These are phyloP conservation scores for Muscicapa striata DNA, from an alignment of 2,797 vertebrate genomes.

Conservation along the genomic window DNA sequence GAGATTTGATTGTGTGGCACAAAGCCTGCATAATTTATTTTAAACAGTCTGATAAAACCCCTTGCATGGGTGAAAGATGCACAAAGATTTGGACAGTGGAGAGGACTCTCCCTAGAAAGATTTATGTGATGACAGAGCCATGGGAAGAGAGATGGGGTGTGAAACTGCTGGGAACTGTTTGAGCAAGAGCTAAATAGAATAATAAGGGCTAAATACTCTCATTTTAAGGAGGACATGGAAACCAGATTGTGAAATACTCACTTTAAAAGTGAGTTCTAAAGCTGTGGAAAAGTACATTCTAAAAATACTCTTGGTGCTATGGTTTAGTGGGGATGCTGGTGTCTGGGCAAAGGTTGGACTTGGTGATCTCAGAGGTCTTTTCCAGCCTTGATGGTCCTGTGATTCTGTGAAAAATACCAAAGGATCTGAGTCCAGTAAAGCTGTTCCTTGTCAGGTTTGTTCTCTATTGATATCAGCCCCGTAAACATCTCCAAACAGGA, in stretches of 20 bases:
- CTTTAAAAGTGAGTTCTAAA: neutral
- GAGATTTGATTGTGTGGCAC: constrained; percentile 49
- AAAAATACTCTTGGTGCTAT: fast-evolving
- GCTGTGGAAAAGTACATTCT: neutral
- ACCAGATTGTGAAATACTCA: neutral
- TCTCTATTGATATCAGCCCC: neutral
- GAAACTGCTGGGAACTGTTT: neutral
- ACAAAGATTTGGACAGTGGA: neutral
- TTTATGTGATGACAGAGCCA: neutral
- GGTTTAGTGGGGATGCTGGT: fast-evolving
- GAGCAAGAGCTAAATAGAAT: neutral
- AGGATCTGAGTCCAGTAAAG: neutral
- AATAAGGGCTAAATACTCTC: neutral
- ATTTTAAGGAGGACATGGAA: neutral
- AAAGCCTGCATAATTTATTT: constrained; percentile 50
- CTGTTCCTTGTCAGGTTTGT: neutral
- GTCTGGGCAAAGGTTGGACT: neutral
- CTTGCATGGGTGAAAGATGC: neutral
- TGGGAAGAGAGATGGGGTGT: neutral
- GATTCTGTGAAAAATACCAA: neutral
- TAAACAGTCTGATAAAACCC: constrained; percentile 45
- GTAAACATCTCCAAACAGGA: neutral
- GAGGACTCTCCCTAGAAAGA: neutral
- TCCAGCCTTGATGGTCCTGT: neutral
- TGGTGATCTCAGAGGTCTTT: neutral